Conservation (phyloP, 2,888 invertebrate genomes). For the Mythimna lalbum region DNA sequence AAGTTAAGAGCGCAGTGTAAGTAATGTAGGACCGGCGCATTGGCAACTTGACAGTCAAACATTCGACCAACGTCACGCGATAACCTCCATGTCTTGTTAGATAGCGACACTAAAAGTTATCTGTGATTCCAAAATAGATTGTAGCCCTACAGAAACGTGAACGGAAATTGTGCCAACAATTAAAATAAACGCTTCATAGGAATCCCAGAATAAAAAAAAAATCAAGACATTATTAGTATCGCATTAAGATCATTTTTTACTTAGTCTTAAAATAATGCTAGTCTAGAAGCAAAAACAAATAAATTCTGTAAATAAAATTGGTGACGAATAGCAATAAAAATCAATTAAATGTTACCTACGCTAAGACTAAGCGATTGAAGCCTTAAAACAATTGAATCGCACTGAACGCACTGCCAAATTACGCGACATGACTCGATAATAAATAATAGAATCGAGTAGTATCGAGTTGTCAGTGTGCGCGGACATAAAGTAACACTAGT, state of each 20-base stretch:
- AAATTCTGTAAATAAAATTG: slow-evolving; percentile 53
- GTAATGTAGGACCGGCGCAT: slow-evolving; percentile 78
- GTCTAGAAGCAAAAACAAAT: slow-evolving; percentile 45
- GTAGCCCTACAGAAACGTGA: slow-evolving; percentile 70
- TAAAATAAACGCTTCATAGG: slow-evolving; percentile 65
- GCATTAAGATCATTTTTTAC: slow-evolving; percentile 44
- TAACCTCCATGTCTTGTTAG: slow-evolving; percentile 59
- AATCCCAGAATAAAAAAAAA: slow-evolving; percentile 30
- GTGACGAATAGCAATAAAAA: slow-evolving; percentile 60
- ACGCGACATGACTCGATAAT: slow-evolving; percentile 65
- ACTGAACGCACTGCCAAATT: slow-evolving; percentile 77
- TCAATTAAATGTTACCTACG: slow-evolving; percentile 56
- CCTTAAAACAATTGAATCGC: slow-evolving; percentile 58
- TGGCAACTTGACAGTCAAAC: slow-evolving; percentile 76
- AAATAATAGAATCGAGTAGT: slow-evolving; percentile 57
- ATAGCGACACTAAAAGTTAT: slow-evolving; percentile 66
- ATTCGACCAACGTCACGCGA: slow-evolving; percentile 30
- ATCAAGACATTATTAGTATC: slow-evolving; percentile 43
- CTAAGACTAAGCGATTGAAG: slow-evolving; percentile 49
- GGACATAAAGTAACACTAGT: slow-evolving; percentile 70
- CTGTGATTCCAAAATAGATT: slow-evolving; percentile 77
- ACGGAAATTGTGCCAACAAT: slow-evolving; percentile 85
- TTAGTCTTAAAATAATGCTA: slow-evolving; percentile 54
- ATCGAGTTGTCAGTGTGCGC: slow-evolving; percentile 84
- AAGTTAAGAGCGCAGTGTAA: slow-evolving; percentile 75